Base-by-base conservation (phyloP, 2,797 vertebrate species). In the Acipenser ruthenus region DNA sequence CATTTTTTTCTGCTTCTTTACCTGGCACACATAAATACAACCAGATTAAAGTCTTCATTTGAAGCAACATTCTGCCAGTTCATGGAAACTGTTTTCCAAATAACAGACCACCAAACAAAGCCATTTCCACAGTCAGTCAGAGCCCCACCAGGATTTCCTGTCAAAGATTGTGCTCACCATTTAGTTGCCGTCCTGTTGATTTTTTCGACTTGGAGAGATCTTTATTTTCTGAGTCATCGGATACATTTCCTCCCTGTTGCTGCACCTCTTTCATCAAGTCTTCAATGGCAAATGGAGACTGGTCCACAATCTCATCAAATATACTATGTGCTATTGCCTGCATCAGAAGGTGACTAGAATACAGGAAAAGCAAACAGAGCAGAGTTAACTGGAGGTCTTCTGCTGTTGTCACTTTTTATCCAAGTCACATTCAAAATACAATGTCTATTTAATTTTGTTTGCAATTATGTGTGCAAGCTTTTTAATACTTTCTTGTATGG, bases 271-370 rank as follows among this genome's bases (percentile, higher is more conserved):
- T 87, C 77, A 93, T 83, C 49, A 93, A 67, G 61, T 95, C 94
- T 50, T 91, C 89, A 0, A 94, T 90, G 37, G 90, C 93, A 0
- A 87, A 91, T 1, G 94, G 91, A 6, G 93, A 93, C 81, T 95
- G 94, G 67, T 94, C 90, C 23, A 93, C 78, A 4, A 99, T 94
- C 48, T 83, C 69, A 75, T 88, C 89, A 70, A 99, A 94, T 73
- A 98, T 80, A 65, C 83, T 87, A 23, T 64, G 81, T 65, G 85
- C 87, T 73, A 97, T 75, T 0, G 87, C 86, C 2, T 83, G 75
- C 69, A 95, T 84, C 47, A 94, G 67, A 0, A 76, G 56, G 0
- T 70, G 83, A 68, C 96, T 99, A 79, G 1, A 6, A 5, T 51
- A 68, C 0, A 65, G 7, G 60, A 7, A 12, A 0, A 0, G 9